Evolutionary conservation across 2,797 vertebrate species (phyloP).

Genomic region (Phalloptychus januarius): DNA sequence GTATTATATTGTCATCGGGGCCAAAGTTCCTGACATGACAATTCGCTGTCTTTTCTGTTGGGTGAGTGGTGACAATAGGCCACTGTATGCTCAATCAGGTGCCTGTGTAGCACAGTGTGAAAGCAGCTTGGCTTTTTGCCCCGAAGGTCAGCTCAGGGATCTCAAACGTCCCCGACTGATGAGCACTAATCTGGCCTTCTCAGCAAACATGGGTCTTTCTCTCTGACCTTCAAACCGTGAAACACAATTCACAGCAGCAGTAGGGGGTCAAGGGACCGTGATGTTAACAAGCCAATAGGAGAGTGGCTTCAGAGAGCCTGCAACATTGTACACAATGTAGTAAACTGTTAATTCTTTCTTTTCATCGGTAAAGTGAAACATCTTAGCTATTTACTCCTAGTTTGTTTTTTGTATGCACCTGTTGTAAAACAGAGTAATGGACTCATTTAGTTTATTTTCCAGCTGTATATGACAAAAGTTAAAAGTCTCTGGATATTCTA

Average conservation of each 20-base stretch:
- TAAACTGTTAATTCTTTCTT: constrained; percentile 11
- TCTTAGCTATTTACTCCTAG: background rate
- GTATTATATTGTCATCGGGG: constrained; percentile 79
- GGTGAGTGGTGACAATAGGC: constrained; percentile 84
- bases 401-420: background rate
- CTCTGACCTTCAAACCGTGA: constrained; percentile 71
- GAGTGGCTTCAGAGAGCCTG: constrained; percentile 24
- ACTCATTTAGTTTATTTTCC: background rate
- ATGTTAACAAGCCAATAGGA: constrained; percentile 56
- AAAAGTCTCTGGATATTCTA: background rate
- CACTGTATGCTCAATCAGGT: constrained; percentile 70
- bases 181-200: constrained; percentile 89
- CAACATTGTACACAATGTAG: constrained; percentile 21
- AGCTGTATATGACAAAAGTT: background rate
- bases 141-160: constrained; percentile 76
- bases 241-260: constrained; percentile 75
- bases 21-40: constrained; percentile 88
- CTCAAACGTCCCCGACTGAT: constrained; percentile 85
- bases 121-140: constrained; percentile 83
- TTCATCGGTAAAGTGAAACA: background rate
- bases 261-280: constrained; percentile 49
- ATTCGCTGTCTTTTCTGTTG: constrained; percentile 87
- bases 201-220: constrained; percentile 73
- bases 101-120: constrained; percentile 83
- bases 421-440: background rate